Conservation (phyloP, 2,113 vertebrate genomes). For the Pterophyllum scalare region DNA sequence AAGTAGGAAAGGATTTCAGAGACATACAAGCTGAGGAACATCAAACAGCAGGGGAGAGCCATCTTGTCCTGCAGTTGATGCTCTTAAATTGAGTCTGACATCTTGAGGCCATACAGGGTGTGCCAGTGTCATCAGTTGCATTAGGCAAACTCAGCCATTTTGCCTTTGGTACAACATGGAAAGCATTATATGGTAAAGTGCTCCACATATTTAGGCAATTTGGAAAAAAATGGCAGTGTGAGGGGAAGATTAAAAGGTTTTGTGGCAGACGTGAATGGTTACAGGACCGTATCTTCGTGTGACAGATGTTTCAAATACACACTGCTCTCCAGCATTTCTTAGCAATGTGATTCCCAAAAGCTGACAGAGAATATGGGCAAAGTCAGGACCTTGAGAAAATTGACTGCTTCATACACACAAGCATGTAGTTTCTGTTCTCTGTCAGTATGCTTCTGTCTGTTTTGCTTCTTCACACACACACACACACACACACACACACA, state of each 20-base stretch:
- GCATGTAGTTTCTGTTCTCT: slow-evolving; percentile 56
- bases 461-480: neutral
- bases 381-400: slow-evolving; percentile 72
- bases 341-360: slow-evolving; percentile 35
- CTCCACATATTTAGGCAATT: slow-evolving; percentile 8
- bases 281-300: neutral
- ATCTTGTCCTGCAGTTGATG: slow-evolving; percentile 49
- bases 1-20: slow-evolving; percentile 49
- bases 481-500: slow-evolving; percentile 18
- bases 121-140: slow-evolving; percentile 33
- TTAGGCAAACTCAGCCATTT: slow-evolving; percentile 46
- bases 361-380: slow-evolving; percentile 57
- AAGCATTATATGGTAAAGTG: slow-evolving; percentile 38
- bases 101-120: slow-evolving; percentile 29
- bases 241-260: slow-evolving; percentile 29
- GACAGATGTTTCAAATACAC: slow-evolving; percentile 43
- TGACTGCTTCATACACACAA: slow-evolving; percentile 51
- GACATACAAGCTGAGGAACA: slow-evolving; percentile 51
- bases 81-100: slow-evolving; percentile 73
- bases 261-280: slow-evolving; percentile 18
- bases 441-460: slow-evolving; percentile 48
- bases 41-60: slow-evolving; percentile 51
- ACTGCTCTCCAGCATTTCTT: slow-evolving; percentile 29
- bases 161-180: slow-evolving; percentile 11
- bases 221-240: neutral